Evolutionary conservation across 2,113 vertebrate species (phyloP).

Genomic region (Propithecus coquereli): DNA sequence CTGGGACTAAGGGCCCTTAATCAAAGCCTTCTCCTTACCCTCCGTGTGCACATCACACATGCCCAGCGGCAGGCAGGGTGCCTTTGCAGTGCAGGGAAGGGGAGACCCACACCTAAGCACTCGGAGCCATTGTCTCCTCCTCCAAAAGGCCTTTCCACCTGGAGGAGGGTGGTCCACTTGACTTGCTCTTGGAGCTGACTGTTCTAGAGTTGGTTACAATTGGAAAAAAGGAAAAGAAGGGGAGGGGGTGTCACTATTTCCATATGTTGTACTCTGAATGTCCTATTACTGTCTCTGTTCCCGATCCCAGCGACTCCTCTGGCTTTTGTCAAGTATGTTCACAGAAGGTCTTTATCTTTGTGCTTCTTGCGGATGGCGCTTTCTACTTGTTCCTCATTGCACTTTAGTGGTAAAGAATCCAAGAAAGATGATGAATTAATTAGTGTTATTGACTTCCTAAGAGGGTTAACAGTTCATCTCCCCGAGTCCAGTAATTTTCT

Average conservation of each 20-base stretch:
- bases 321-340: background rate
- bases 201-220: background rate
- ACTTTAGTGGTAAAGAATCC: background rate
- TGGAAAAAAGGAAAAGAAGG: background rate
- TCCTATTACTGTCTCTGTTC: background rate
- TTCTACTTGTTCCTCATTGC: constrained; percentile 21
- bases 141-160: background rate
- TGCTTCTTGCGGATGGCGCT: background rate
- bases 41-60: rapidly evolving
- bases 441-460: constrained; percentile 60
- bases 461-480: constrained; percentile 25
- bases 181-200: background rate
- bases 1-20: background rate
- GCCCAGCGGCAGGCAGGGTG: background rate
- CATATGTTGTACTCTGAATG: no score
- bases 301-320: background rate
- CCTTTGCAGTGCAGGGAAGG: background rate
- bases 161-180: background rate
- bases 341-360: background rate
- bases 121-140: background rate
- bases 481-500: constrained; percentile 11
- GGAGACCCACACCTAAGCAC: background rate
- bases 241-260: background rate
- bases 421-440: constrained; percentile 66
- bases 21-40: background rate